Evolutionary conservation across 92 coral and sea anemone genomes (phyloP), one percentile per base, ranked within the genome.

Genomic region (Phymanthus crucifer): DNA sequence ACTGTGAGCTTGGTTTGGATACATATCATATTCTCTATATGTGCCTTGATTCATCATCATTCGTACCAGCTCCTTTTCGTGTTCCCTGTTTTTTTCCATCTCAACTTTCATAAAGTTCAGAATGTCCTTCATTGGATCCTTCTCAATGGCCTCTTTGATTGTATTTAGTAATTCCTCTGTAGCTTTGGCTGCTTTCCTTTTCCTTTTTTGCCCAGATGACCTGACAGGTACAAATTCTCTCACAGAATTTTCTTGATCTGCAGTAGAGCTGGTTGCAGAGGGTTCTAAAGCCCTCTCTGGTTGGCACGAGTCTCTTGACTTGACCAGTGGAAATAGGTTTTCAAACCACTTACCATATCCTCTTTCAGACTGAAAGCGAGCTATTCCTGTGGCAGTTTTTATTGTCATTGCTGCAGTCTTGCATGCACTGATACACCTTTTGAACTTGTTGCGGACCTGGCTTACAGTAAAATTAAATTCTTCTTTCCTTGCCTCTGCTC

Each of bases 401-500:
- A 52, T 52, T 17, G 26, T 52, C 3, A 52, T 1, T 18, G 61
- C 61, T 18, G 61, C 61, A 0, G 18, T 52, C 61, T 52, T 52
- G 26, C 61, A 52, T 11, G 18, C 61, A 2, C 11, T 0, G 2
- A 52, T 8, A 52, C 61, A 52, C 21, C 21, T 52, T 26, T 52
- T 52, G 21, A 18, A 52, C 8, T 52, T 52, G 3, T 7, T 18
- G 18, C 26, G 26, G 0, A 52, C 4, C 21, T 52, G 61, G 11
- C 14, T 0, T 7, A 43, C 50, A 43, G 11, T 43, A 0, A 43
- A 43, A 43, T 9, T 16, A 43, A 43, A 7, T 7, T 43, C 50
- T 16, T 43, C 50, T 66, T 82, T 36, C 66, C 72, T 9, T 29
- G n/a, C n/a, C n/a, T n/a, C n/a, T n/a, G n/a, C n/a, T n/a, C n/a